Evolutionary conservation across 2,888 invertebrate species (phyloP).

Genomic region (Caradrina clavipalpis): DNA sequence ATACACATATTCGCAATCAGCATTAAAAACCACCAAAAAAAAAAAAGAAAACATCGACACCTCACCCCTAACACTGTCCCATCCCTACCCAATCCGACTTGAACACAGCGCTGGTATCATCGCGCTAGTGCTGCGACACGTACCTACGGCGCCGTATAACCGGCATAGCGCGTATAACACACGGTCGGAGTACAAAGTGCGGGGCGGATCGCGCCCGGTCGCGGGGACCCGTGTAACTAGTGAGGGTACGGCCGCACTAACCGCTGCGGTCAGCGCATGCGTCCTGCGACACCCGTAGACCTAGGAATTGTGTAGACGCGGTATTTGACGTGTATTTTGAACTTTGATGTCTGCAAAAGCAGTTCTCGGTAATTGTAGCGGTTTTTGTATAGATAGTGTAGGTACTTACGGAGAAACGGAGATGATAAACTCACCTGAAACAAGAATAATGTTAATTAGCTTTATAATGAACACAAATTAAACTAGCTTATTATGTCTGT

Average conservation of each 20-base stretch:
- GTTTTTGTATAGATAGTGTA: neutral
- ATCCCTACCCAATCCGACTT: slow-evolving; percentile 40
- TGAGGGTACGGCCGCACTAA: slow-evolving; percentile 68
- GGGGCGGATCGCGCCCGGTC: slow-evolving; percentile 55
- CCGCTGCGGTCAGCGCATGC: slow-evolving; percentile 78
- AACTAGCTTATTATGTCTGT: neutral
- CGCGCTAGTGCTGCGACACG: slow-evolving; percentile 57
- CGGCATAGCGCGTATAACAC: slow-evolving; percentile 51
- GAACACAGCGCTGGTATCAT: slow-evolving; percentile 39
- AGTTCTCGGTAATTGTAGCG: no score
- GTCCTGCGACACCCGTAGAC: slow-evolving; percentile 50
- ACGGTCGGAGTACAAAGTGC: slow-evolving; percentile 40
- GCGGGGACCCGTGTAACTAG: slow-evolving; percentile 59
- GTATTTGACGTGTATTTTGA: neutral
- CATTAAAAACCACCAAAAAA: neutral
- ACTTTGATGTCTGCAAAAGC: no score
- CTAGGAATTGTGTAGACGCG: slow-evolving; percentile 8
- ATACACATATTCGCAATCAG: neutral
- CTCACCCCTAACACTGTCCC: slow-evolving; percentile 2
- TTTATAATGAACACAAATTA: neutral
- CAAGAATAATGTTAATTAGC: slow-evolving; percentile 47
- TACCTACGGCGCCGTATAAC: slow-evolving; percentile 31
- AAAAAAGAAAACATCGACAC: slow-evolving; percentile 32
- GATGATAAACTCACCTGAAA: slow-evolving; percentile 67
- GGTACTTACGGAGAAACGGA: slow-evolving; percentile 53